Evolutionary conservation across 1,140 invertebrate genomes (phyloP).

Genomic region (Thereuonema tuberculata): DNA sequence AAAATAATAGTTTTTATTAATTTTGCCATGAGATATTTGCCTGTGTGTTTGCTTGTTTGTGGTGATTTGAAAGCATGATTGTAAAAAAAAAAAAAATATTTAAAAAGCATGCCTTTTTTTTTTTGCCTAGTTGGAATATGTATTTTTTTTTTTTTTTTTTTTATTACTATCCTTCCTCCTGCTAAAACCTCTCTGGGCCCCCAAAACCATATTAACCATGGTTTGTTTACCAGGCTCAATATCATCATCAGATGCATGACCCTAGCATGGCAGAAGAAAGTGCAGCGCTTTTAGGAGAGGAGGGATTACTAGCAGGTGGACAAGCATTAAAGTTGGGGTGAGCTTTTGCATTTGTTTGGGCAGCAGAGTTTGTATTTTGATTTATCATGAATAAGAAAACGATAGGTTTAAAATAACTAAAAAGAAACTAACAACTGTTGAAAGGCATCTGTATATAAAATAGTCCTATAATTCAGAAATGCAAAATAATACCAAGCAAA

Average conservation of each 20-base stretch:
- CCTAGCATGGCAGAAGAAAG: conserved; percentile 55
- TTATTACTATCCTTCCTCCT: not conserved
- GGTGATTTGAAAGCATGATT: no score
- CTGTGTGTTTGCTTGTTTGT: no score
- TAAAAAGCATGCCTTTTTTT: no score
- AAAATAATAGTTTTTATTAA: no score
- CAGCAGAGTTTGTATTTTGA: no score
- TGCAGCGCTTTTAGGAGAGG: conserved; percentile 83
- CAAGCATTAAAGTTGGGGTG: conserved; percentile 90
- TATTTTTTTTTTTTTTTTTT: not conserved
- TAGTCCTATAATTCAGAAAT: no score
- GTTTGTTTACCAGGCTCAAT: conserved; percentile 26
- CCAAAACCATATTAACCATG: conserved; percentile 3
- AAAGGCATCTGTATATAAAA: no score
- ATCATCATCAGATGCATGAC: conserved; percentile 30
- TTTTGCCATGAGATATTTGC: no score
- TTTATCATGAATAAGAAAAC: not conserved
- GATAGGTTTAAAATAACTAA: not conserved
- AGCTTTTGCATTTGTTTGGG: conserved; percentile 23
- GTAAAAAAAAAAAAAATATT: no score
- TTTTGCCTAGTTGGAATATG: not conserved
- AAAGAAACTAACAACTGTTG: no score
- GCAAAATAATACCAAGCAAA: no score
- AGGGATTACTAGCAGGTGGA: conserved; percentile 76
- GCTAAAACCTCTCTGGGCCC: not conserved